Percentiles rank a stretch among this genome's conserved stretches.
Evolutionary conservation across 2,113 vertebrate species (phyloP).

Genomic region (Myrmophylax atrothorax): DNA sequence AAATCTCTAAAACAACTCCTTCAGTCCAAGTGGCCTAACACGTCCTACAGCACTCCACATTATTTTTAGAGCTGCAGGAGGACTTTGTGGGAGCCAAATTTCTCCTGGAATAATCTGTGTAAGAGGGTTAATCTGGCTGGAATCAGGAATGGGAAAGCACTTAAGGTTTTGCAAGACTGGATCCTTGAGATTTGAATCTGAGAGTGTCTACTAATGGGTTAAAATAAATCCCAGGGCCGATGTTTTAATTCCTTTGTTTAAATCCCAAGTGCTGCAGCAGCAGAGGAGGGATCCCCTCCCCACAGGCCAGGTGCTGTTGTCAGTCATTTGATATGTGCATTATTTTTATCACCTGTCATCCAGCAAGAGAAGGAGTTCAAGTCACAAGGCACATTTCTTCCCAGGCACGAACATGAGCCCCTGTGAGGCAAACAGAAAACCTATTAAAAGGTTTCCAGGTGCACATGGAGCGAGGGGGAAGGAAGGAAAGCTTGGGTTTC

Average conservation of each 20-base stretch:
- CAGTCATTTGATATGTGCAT: slow-evolving; percentile 38
- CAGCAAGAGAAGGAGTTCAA: slow-evolving; percentile 32
- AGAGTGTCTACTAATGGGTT: slow-evolving; percentile 25
- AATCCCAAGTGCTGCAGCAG: slow-evolving; percentile 8
- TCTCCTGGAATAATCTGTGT: slow-evolving; percentile 27
- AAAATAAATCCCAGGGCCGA: neutral
- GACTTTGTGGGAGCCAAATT: slow-evolving; percentile 14
- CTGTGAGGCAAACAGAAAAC: slow-evolving; percentile 60
- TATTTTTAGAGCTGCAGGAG: slow-evolving; percentile 9
- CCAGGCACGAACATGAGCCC: slow-evolving; percentile 54
- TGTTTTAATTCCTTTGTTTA: slow-evolving; percentile 58
- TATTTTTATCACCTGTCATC: slow-evolving; percentile 66
- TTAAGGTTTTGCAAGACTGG: slow-evolving; percentile 16
- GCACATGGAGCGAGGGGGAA: slow-evolving; percentile 25
- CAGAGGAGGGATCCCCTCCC: neutral
- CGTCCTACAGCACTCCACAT: neutral
- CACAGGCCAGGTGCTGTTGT: slow-evolving; percentile 50
- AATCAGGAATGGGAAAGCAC: slow-evolving; percentile 30
- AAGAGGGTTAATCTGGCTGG: slow-evolving; percentile 40
- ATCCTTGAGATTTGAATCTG: neutral
- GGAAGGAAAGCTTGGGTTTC: slow-evolving; percentile 53
- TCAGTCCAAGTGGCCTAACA: neutral
- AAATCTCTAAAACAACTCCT: neutral
- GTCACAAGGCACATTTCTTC: slow-evolving; percentile 36
- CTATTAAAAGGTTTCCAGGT: slow-evolving; percentile 63